A percentile compares a stretch with the other conserved stretches of the same genome.
Evolutionary conservation across 2,888 invertebrate species (phyloP).

Genomic region (Chaetogeoica ovagalla): DNA sequence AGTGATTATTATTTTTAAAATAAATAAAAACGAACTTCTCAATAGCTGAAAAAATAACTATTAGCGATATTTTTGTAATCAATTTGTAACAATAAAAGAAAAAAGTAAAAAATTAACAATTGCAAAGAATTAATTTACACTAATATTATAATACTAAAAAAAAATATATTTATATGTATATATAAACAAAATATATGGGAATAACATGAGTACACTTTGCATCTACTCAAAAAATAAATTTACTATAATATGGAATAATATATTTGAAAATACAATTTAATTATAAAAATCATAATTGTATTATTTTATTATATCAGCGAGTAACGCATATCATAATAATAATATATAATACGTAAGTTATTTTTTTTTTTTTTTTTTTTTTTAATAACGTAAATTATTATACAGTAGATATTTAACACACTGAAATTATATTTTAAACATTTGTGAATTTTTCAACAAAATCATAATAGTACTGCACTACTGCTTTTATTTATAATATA

Average conservation of each 20-base stretch:
- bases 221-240: conserved; percentile 17
- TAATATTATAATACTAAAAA: conserved; percentile 16
- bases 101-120: conserved; percentile 20
- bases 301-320: neutral
- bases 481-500: neutral
- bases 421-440: neutral
- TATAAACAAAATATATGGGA: conserved; percentile 6
- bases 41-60: neutral
- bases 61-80: neutral
- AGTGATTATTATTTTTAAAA: neutral
- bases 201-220: conserved; percentile 15
- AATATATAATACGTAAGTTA: too few relatives aligned
- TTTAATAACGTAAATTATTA: too few relatives aligned
- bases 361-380: too few relatives aligned
- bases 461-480: neutral
- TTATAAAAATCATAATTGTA: neutral
- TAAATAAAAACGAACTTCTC: neutral
- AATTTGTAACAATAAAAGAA: conserved; percentile 26
- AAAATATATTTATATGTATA: too few relatives aligned
- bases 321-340: neutral
- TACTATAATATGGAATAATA: neutral
- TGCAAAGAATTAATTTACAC: neutral
- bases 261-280: conserved; percentile 11
- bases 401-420: neutral
- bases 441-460: conserved; percentile 2